A percentile compares a stretch with the other conserved stretches of the same genome.
These are phyloP conservation scores for Poeciliopsis paucimaculata DNA, from an alignment of 2,797 vertebrate genomes.

Conservation along the genomic window DNA sequence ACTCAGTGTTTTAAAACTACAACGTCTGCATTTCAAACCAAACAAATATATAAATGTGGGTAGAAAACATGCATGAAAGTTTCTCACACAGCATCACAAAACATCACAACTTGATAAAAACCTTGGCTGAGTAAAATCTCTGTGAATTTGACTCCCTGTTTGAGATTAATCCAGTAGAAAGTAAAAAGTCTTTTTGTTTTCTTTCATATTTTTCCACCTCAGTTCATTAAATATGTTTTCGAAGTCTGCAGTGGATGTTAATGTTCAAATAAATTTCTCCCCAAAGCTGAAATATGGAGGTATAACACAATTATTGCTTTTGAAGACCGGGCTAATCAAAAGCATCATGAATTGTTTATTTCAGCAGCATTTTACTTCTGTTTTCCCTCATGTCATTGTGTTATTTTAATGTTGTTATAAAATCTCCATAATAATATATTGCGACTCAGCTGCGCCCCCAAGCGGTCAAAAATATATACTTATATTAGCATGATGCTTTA, in stretches of 20 bases:
- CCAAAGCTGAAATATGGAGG: background rate
- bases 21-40: no score
- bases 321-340: background rate
- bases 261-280: background rate
- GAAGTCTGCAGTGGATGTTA: background rate
- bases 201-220: background rate
- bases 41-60: no score
- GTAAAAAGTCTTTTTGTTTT: no score
- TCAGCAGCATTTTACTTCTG: background rate
- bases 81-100: no score
- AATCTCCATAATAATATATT: background rate
- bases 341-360: background rate
- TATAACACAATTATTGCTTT: background rate
- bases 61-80: no score
- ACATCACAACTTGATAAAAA: no score
- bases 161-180: no score
- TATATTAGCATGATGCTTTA: conserved; percentile 18
- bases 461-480: conserved; percentile 52
- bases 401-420: background rate
- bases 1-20: no score
- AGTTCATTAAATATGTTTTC: background rate
- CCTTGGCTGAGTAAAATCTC: no score
- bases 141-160: no score
- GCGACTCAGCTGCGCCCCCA: background rate
- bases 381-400: background rate